Evolutionary conservation across 2,888 invertebrate species (phyloP), one percentile per base, ranked within the genome.

Genomic region (Parnassius orleans): DNA sequence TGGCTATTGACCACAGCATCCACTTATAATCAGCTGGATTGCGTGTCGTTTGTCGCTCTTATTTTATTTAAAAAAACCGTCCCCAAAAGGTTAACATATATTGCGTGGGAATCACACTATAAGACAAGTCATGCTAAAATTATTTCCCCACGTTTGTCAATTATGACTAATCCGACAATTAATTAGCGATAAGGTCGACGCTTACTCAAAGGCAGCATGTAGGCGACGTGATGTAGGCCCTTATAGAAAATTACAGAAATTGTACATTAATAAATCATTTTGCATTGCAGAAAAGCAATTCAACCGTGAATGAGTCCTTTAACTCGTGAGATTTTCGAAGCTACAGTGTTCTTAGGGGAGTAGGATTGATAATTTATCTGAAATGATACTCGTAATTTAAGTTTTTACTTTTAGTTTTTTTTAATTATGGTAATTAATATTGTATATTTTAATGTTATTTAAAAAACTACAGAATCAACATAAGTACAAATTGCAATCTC

Each of bases 271-370:
- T 66, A 61, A 63, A 61, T 66, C 63, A 63, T 41, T n/a, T 33
- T 53, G 61, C 24, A 50, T 15, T 57, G 61, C 24, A 50, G 53
- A 41, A 61, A 56, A 55, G 15, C 53, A 63, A 61, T 60, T 61
- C 60, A 60, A 60, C 60, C 61, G 51, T 61, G 55, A 52, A 53
- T 63, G 65, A 65, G 63, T 65, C 65, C 63, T 56, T 53, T 53
- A 33, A 54, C 50, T 48, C 46, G 56, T 57, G 47, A 51, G 55
- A 61, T 57, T 61, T 57, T 52, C 52, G 56, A 51, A 61, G 7
- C 33, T 33, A 3, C 33, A 33, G 7, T 7, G 7, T 1, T 33
- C 33, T 33, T 33, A 33, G 33, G 7, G 24, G 24, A 24, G 5
- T 24, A 24, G 5, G 7, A 33, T 7, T 33, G 7, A n/a, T n/a